These are phyloP conservation scores for Drosophila malerkotliana DNA, from an alignment of 1,140 invertebrate genomes.

Conservation along the genomic window DNA sequence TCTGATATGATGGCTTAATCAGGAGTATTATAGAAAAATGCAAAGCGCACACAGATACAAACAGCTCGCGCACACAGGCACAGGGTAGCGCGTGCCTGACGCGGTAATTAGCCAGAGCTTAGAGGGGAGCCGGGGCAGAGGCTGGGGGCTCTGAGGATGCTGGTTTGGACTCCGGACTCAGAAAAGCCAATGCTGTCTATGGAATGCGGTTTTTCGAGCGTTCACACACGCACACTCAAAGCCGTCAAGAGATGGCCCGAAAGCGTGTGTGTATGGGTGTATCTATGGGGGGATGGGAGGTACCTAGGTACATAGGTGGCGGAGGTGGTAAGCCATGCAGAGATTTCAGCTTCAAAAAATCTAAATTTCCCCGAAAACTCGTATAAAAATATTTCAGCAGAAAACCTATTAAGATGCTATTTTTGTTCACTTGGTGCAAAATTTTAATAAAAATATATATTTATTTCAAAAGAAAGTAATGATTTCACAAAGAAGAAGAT, in stretches of 20 bases:
- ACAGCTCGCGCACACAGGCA: conserved; percentile 9
- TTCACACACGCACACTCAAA: conserved; percentile 46
- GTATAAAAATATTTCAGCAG: not conserved
- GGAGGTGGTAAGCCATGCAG: conserved; percentile 5
- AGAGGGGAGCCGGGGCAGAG: no score
- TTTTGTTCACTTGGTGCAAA: no score
- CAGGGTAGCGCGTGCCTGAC: conserved; percentile 68
- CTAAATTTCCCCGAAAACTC: not conserved
- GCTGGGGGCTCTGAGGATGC: conserved; percentile 46
- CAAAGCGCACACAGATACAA: conserved; percentile 50
- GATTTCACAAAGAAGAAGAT: no score
- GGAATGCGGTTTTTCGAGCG: conserved; percentile 79
- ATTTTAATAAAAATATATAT: no score
- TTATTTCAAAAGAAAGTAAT: no score
- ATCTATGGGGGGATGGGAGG: conserved; percentile 6
- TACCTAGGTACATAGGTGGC: not conserved
- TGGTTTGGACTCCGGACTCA: conserved; percentile 42
- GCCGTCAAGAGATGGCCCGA: conserved; percentile 1
- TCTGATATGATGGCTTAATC: conserved; percentile 70
- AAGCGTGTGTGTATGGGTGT: conserved; percentile 2
- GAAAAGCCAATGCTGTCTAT: conserved; percentile 42
- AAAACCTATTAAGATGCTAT: not conserved
- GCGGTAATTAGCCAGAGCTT: conserved; percentile 72
- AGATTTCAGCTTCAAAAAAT: conserved; percentile 18
- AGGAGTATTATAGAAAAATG: conserved; percentile 72